phyloP scores from a whole-genome alignment of 2,113 vertebrate genomes.

The Blennius ocellaris region DNA sequence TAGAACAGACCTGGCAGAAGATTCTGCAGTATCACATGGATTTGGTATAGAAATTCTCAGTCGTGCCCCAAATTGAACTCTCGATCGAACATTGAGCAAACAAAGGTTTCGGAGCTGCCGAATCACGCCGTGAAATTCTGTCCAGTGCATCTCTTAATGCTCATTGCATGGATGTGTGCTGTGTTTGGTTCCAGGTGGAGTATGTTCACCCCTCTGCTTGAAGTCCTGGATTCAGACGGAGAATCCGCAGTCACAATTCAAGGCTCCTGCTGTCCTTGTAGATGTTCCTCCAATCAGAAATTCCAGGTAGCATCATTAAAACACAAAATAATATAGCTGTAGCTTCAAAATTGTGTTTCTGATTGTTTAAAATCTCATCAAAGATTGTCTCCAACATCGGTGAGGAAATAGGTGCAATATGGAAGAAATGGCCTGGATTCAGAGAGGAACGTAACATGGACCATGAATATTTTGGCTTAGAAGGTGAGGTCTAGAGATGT shows the following conservation, averaged over 20 bases:
- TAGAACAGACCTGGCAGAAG: conserved; percentile 50
- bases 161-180: conserved; percentile 29
- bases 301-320: conserved; percentile 78
- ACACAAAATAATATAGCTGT: not conserved
- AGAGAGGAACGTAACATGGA: conserved; percentile 84
- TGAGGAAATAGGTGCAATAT: conserved; percentile 73
- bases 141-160: conserved; percentile 18
- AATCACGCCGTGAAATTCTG: conserved; percentile 53
- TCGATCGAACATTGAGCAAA: conserved; percentile 37
- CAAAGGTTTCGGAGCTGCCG: conserved; percentile 65
- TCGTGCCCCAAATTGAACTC: conserved; percentile 63
- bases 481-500: conserved; percentile 73
- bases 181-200: conserved; percentile 75
- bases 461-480: conserved; percentile 86
- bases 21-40: conserved; percentile 45
- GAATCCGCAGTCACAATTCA: conserved; percentile 47
- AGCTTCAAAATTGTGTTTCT: not conserved
- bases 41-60: conserved; percentile 72
- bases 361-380: conserved; percentile 2
- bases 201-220: conserved; percentile 78
- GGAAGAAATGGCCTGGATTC: conserved; percentile 86
- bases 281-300: conserved; percentile 80
- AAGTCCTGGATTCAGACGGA: conserved; percentile 65
- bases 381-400: conserved; percentile 77
- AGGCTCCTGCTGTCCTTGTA: conserved; percentile 81